Base-by-base conservation (phyloP, 1,140 invertebrate species). In the Potamilus streckersoni region DNA sequence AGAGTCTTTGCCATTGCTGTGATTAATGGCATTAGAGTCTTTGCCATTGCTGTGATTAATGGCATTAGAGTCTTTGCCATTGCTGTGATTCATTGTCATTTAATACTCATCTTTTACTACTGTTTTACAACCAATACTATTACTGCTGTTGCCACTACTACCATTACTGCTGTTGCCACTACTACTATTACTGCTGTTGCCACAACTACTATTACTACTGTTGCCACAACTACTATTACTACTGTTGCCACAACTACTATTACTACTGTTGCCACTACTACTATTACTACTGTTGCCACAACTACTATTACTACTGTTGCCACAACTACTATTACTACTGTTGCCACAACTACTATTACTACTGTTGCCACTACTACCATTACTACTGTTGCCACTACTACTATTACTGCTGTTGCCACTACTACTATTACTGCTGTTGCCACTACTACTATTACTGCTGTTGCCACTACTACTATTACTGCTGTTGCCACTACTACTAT, bases 291-390 rank as follows among this genome's bases (percentile, higher is more conserved):
- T 63, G 31, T 57, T 57, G 17, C 19, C 63, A 62, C 60, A 14
- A 63, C 60, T 71, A 62, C 59, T 61, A 62, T 55, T 74, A 38
- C 65, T 55, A 70, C 56, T 74, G 23, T 65, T 74, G 56, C 56
- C 23, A 70, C 56, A 6, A 13, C 73, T 68, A 69, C 72, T 67
- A 73, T 31, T 73, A 69, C 62, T 67, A 73, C 62, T 69, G 69
- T 63, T 67, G 3, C 62, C 69, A 69, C 15, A 56, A 73, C 72
- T 69, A 73, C 6, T 69, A 69, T 31, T 73, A 73, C 62, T 69
- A 69, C 64, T 73, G 49, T 49, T 67, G 69, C 72, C 69, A 69
- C 60, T 62, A 6, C 60, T 62, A 62, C 60, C 20, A 62, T 8
- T n/a, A 2, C 60, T n/a, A 6, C 60, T 62, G 20, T 8, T 62